Evolutionary conservation across 2,113 vertebrate species (phyloP), one percentile per base, ranked within the genome.

Genomic region (Chionomys nivalis): DNA sequence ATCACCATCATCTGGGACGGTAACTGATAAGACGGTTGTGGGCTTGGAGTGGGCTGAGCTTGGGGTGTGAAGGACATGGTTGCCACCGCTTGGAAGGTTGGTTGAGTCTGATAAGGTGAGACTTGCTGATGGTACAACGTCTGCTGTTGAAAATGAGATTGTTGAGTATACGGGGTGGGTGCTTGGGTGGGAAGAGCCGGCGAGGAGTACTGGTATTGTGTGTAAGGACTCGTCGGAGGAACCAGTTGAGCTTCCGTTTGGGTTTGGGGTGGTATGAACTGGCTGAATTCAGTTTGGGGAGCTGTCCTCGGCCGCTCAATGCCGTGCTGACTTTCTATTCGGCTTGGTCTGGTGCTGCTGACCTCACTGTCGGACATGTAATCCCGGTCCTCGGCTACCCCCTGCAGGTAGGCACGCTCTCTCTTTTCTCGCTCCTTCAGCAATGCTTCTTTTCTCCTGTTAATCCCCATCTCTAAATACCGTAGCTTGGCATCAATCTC

Each of bases 281-380:
- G 99, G 96, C 99, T 99, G 97, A 99, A 99, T 92, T 99, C 99
- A 33, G 99, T 99, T 94, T 99, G 99, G 19, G 99, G 99, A 90
- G 99, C 99, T 81, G 99, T 99, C 88, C 99, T 98, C 78, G 99
- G 99, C 96, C 99, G 99, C 97, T 99, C 99, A 73, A 99, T 97
- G 66, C 99, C 99, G 39, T 99, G 98, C 66, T 99, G 99, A 83
- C 99, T 98, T 95, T 99, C 99, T 98, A 99, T 98, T 88, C 99
- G 99, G 75, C 98, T 97, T 73, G 99, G 99, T 82, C 99, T 99
- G 96, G 99, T 98, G 97, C 99, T 99, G 98, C 99, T 99, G 97
- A 99, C 99, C 98, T 99, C 99, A 97, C 99, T 99, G 97, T 99
- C 99, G 85, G 99, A 99, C 99, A 99, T 99, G 96, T 99, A 99